These are phyloP conservation scores for Poecilobothrus nobilitatus DNA, from an alignment of 2,888 invertebrate genomes.

Conservation along the genomic window DNA sequence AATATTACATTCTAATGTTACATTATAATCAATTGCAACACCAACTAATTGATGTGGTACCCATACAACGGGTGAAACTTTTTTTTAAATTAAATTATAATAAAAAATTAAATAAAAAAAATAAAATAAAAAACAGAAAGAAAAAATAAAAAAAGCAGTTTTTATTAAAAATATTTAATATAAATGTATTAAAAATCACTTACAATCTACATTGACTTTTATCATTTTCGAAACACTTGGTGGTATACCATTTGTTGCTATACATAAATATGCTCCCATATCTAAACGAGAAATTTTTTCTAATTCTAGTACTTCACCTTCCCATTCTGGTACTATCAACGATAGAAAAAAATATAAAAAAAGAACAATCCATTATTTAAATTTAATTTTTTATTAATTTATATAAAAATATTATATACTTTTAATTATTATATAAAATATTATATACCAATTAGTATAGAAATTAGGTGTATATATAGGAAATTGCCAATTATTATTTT, in stretches of 20 bases:
- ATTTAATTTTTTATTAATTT: slow-evolving; percentile 2
- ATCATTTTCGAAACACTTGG: slow-evolving; percentile 86
- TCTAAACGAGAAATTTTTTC: slow-evolving; percentile 75
- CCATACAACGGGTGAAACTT: slow-evolving; percentile 88
- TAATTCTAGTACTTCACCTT: slow-evolving; percentile 75
- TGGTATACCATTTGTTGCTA: slow-evolving; percentile 74
- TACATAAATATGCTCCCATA: slow-evolving; percentile 88
- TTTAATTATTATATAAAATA: background rate
- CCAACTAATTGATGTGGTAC: slow-evolving; percentile 86
- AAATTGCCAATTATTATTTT: background rate
- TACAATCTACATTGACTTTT: slow-evolving; percentile 89
- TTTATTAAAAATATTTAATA: slow-evolving; percentile 10
- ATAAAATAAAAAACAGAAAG: background rate
- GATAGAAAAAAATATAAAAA: slow-evolving; percentile 12
- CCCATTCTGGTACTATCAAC: slow-evolving; percentile 68
- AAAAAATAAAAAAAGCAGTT: background rate
- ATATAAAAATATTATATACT: too few relatives aligned
- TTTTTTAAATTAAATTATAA: too few relatives aligned
- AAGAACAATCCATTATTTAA: background rate
- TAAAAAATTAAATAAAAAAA: slow-evolving; percentile 13
- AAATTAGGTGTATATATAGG: too few relatives aligned
- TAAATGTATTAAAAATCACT: too few relatives aligned
- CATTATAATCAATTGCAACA: slow-evolving; percentile 71
- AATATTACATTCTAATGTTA: slow-evolving; percentile 79
- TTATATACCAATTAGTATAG: too few relatives aligned